These are phyloP conservation scores for Ecdyonurus torrentis DNA, from an alignment of 2,888 invertebrate species.

Conservation along the genomic window DNA sequence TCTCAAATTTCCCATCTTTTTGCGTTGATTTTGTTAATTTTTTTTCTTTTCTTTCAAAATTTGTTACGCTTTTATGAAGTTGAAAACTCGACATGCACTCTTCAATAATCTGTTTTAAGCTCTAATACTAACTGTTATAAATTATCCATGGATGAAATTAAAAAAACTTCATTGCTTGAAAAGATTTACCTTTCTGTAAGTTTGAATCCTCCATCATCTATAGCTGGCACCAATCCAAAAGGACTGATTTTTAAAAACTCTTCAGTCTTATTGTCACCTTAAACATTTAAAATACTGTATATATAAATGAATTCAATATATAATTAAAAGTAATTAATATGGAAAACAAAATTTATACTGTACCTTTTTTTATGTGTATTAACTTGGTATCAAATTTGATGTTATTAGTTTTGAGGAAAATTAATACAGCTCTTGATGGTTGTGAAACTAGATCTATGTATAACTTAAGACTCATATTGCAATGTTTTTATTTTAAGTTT, in stretches of 20 bases:
- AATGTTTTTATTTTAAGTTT: not conserved
- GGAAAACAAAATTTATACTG: not conserved
- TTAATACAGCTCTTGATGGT: slow-evolving; percentile 7
- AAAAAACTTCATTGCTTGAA: too few relatives aligned
- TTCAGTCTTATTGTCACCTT: slow-evolving; percentile 5
- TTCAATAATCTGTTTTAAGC: too few relatives aligned
- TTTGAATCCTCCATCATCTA: slow-evolving; percentile 6
- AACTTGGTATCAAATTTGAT: slow-evolving; percentile 6
- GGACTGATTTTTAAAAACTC: slow-evolving; percentile 7
- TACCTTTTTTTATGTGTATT: slow-evolving; percentile 6
- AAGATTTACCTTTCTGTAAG: slow-evolving; percentile 7
- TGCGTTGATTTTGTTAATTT: not conserved
- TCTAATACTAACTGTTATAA: too few relatives aligned
- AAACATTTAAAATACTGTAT: not conserved
- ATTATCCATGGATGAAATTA: too few relatives aligned
- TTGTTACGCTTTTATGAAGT: too few relatives aligned
- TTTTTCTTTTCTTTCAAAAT: too few relatives aligned
- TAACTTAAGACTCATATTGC: slow-evolving; percentile 2
- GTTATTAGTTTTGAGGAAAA: slow-evolving; percentile 7
- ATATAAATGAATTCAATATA: not conserved
- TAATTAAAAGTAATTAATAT: not conserved
- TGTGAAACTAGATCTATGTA: slow-evolving; percentile 7
- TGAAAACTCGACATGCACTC: too few relatives aligned
- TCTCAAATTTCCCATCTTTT: not conserved
- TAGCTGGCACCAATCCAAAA: slow-evolving; percentile 6